phyloP scores from a whole-genome alignment of 2,113 vertebrate species.

The Anoplopoma fimbria region DNA sequence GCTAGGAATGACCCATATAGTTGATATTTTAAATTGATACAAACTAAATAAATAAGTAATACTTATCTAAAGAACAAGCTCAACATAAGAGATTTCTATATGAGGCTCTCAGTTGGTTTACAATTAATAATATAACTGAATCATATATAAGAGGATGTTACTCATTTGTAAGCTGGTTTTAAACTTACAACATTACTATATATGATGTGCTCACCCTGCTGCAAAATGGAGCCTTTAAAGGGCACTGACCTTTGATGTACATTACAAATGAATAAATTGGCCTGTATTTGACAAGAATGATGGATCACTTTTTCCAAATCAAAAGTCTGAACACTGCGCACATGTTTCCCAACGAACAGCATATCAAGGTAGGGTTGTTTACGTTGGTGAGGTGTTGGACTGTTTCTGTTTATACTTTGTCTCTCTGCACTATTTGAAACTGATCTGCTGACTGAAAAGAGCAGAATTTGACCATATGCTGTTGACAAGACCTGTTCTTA shows the following conservation, averaged over 20 bases:
- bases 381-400: background rate
- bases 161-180: background rate
- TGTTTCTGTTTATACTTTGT: background rate
- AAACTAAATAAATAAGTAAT: background rate
- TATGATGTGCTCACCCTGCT: background rate
- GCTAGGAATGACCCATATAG: background rate
- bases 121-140: no score
- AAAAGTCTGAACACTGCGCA: background rate
- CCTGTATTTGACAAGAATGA: background rate
- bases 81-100: background rate
- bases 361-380: background rate
- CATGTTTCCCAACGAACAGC: background rate
- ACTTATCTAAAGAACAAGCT: background rate
- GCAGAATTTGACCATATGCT: background rate
- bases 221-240: background rate
- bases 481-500: background rate
- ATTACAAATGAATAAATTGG: background rate
- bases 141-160: background rate
- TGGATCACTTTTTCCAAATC: background rate
- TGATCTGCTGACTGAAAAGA: background rate
- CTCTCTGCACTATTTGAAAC: background rate
- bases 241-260: conserved; percentile 5
- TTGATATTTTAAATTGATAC: background rate
- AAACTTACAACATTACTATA: background rate
- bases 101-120: background rate